phyloP scores from a whole-genome alignment of 2,797 vertebrate species.

The Anomalospiza imberbis region DNA sequence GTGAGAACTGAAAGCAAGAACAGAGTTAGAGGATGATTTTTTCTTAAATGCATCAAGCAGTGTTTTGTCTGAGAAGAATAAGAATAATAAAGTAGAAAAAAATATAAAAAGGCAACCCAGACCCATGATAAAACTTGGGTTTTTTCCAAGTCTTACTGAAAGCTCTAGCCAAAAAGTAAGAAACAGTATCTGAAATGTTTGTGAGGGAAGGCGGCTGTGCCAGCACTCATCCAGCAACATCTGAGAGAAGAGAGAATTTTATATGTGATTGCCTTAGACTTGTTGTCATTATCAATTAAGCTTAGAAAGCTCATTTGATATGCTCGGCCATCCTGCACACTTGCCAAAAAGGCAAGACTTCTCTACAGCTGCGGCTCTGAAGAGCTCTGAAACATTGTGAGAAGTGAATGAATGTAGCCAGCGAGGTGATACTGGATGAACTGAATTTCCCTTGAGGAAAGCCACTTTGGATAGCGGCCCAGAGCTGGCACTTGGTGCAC shows the following conservation, averaged over 20 bases:
- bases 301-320: conserved; percentile 59
- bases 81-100: conserved; percentile 44
- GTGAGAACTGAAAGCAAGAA: conserved; percentile 45
- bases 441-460: conserved; percentile 32
- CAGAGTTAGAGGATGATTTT: not conserved
- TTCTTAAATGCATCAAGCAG: conserved; percentile 44
- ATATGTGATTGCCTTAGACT: conserved; percentile 67
- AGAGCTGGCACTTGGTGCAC: not conserved
- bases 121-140: conserved; percentile 70
- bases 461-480: not conserved
- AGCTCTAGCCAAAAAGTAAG: conserved; percentile 66
- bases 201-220: conserved; percentile 59
- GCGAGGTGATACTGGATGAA: not conserved
- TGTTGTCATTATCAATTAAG: conserved; percentile 74
- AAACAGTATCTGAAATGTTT: conserved; percentile 78
- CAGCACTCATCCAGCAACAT: conserved; percentile 66
- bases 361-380: not conserved
- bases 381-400: not conserved
- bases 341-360: conserved; percentile 62
- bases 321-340: not conserved
- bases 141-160: conserved; percentile 70
- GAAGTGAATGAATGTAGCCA: not conserved
- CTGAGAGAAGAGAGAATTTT: conserved; percentile 63
- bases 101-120: not conserved
- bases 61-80: conserved; percentile 66